Evolutionary conservation across 2,113 vertebrate genomes (phyloP).

Genomic region (Nothoprocta pentlandii): DNA sequence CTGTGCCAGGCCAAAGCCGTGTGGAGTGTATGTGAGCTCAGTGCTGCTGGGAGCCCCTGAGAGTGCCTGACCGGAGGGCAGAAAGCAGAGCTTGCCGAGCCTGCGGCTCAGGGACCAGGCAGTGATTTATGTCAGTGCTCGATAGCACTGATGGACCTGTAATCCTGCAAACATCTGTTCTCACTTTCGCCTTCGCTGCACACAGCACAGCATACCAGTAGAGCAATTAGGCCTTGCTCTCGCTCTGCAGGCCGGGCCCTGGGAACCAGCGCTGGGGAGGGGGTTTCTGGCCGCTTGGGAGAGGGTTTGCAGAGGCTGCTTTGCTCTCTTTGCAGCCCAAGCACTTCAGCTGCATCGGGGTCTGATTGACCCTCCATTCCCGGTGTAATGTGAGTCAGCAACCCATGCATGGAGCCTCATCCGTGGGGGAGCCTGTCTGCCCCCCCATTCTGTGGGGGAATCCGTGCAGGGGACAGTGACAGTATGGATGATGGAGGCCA

Average conservation of each 20-base stretch:
- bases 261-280: accelerated
- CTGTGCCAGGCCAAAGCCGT: not conserved
- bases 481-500: no score
- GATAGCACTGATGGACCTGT: not conserved
- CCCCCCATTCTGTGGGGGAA: no score
- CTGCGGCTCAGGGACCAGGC: accelerated
- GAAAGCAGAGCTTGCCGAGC: accelerated
- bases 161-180: not conserved
- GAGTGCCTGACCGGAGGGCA: not conserved
- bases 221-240: not conserved
- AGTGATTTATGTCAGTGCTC: not conserved
- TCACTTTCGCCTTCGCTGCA: not conserved
- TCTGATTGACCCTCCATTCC: not conserved
- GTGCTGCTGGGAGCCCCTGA: not conserved
- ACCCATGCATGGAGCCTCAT: not conserved
- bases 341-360: accelerated
- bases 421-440: accelerated
- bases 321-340: not conserved
- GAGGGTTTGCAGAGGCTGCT: not conserved
- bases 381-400: not conserved
- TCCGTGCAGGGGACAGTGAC: no score
- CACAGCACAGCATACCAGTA: not conserved
- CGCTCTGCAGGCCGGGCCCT: not conserved
- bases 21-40: not conserved
- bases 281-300: not conserved